Evolutionary conservation across 2,888 invertebrate species (phyloP).

Genomic region (Noctuana brunneofusca): DNA sequence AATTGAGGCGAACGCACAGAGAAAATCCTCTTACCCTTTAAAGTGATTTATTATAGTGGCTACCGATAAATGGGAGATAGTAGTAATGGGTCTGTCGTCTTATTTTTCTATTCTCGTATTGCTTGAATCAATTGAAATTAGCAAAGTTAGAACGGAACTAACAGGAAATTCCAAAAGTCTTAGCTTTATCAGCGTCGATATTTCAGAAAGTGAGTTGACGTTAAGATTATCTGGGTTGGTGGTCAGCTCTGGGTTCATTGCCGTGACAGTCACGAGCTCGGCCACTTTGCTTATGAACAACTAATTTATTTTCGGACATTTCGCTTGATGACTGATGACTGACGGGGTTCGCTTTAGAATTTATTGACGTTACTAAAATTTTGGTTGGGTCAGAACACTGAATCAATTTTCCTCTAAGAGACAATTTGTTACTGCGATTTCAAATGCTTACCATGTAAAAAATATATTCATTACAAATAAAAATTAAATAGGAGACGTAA

Average conservation of each 20-base stretch:
- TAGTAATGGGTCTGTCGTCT: conserved; percentile 28
- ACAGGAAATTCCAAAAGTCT: conserved; percentile 67
- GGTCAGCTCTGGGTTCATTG: conserved; percentile 60
- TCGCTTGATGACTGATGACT: conserved; percentile 58
- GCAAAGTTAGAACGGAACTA: conserved; percentile 40
- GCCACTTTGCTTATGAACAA: conserved; percentile 71
- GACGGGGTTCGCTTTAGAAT: conserved; percentile 53
- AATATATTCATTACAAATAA: neutral
- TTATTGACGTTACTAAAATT: conserved; percentile 47
- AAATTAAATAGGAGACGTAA: neutral
- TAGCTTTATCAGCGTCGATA: conserved; percentile 66
- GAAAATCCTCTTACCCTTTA: conserved; percentile 9
- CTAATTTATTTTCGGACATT: conserved; percentile 71
- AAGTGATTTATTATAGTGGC: conserved; percentile 32
- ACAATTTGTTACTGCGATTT: neutral
- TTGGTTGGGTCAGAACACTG: too few relatives aligned
- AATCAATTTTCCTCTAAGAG: too few relatives aligned
- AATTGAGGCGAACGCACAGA: conserved; percentile 5
- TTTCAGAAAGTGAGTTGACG: conserved; percentile 65
- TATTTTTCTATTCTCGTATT: conserved; percentile 33
- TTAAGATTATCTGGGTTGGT: conserved; percentile 61
- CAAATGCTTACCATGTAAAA: neutral
- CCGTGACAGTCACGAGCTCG: conserved; percentile 71
- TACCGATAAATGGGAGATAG: conserved; percentile 26
- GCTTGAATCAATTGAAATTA: conserved; percentile 45